A percentile compares a stretch with the other conserved stretches of the same genome.
These are phyloP conservation scores for Circaetus gallicus DNA, from an alignment of 2,113 vertebrate genomes.

Conservation along the genomic window DNA sequence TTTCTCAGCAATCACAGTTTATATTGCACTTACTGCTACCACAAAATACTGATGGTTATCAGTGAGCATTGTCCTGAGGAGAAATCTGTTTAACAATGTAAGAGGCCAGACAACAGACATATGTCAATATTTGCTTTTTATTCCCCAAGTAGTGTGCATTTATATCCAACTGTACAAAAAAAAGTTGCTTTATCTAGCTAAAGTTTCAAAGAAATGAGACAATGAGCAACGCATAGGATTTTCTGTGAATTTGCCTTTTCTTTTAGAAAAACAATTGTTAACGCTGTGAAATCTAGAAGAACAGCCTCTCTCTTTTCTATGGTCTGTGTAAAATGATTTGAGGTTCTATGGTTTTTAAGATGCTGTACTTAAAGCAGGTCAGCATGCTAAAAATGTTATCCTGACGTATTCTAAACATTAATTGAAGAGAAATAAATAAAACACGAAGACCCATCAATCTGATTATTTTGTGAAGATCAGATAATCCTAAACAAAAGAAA, in stretches of 20 bases:
- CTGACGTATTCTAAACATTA: neutral
- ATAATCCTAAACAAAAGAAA: neutral
- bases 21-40: neutral
- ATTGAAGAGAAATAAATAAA: neutral
- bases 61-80: neutral
- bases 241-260: neutral
- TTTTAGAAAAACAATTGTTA: neutral
- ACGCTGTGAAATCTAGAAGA: neutral
- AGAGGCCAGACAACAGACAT: neutral
- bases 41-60: neutral
- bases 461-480: neutral
- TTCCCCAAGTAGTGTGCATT: neutral
- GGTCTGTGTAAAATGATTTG: neutral
- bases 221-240: rapidly evolving
- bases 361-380: neutral
- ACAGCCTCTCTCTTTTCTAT: neutral
- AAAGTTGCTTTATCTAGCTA: neutral
- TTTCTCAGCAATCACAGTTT: neutral
- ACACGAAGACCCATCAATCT: rapidly evolving
- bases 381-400: neutral
- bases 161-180: neutral
- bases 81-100: neutral
- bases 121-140: neutral
- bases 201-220: neutral
- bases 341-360: neutral